phyloP scores from a whole-genome alignment of 2,888 invertebrate species.

The Drosophila kokeensis region DNA sequence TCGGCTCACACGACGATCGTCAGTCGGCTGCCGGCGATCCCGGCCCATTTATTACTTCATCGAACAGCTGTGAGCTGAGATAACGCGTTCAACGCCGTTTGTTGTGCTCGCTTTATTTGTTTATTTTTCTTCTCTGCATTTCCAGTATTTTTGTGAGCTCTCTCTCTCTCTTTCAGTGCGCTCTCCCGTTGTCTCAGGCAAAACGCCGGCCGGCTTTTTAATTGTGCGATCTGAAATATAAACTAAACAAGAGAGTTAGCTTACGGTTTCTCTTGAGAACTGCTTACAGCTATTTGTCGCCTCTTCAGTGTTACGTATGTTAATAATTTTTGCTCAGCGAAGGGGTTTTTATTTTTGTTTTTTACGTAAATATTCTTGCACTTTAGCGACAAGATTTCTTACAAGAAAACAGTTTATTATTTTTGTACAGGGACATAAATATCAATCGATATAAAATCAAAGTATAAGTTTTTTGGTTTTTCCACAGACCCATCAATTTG shows the following conservation, averaged over 20 bases:
- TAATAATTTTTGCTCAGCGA: background rate
- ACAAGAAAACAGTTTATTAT: background rate
- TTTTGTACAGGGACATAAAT: background rate
- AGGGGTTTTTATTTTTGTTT: background rate
- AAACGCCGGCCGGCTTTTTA: slow-evolving; percentile 52
- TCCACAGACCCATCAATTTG: background rate
- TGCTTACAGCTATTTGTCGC: background rate
- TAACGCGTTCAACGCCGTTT: slow-evolving; percentile 47
- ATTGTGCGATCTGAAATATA: slow-evolving; percentile 7
- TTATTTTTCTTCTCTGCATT: slow-evolving; percentile 23
- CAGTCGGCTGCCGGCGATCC: slow-evolving; percentile 56
- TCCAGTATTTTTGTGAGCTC: slow-evolving; percentile 35
- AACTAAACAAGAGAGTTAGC: background rate
- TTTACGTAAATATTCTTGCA: background rate
- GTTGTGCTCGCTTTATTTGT: slow-evolving; percentile 57
- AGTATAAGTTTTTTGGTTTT: background rate
- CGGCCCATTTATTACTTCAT: slow-evolving; percentile 67
- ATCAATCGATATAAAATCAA: background rate
- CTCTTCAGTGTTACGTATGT: background rate
- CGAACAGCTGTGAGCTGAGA: slow-evolving; percentile 57
- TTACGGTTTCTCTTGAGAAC: slow-evolving; percentile 4
- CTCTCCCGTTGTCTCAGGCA: slow-evolving; percentile 11
- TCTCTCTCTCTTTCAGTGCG: slow-evolving; percentile 9
- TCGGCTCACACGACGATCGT: slow-evolving; percentile 40
- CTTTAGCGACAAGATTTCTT: background rate